Evolutionary conservation across 1,140 invertebrate species (phyloP).

Genomic region (Dufourea novaeangliae): DNA sequence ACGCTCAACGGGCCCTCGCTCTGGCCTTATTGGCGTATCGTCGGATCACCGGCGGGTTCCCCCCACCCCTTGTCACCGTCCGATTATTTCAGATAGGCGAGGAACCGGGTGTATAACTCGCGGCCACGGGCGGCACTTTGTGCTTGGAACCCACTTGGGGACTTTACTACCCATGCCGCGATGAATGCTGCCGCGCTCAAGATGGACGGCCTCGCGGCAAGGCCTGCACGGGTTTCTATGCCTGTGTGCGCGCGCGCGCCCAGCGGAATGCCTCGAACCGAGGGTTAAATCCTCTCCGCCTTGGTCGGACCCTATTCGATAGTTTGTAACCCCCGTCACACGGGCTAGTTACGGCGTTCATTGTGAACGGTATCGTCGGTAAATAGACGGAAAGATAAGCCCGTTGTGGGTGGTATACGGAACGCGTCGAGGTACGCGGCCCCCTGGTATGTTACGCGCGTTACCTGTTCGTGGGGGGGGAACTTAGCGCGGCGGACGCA

Average conservation of each 20-base stretch:
- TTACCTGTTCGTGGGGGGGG: too few relatives aligned
- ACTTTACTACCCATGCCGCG: conserved; percentile 31
- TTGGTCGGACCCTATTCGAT: neutral
- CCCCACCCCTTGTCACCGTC: conserved; percentile 51
- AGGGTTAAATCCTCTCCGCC: conserved; percentile 40
- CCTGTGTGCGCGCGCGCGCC: too few relatives aligned
- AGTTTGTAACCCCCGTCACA: conserved; percentile 27
- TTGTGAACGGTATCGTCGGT: conserved; percentile 42
- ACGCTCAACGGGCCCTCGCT: conserved; percentile 18
- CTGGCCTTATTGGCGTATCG: conserved; percentile 69
- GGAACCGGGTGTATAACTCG: conserved; percentile 49
- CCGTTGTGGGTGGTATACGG: conserved; percentile 35
- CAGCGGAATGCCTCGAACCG: conserved; percentile 39
- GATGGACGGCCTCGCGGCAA: conserved; percentile 23
- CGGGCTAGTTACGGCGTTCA: conserved; percentile 35
- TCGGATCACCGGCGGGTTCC: conserved; percentile 43
- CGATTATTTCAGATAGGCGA: conserved; percentile 63
- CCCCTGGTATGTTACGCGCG: neutral
- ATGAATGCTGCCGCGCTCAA: conserved; percentile 45
- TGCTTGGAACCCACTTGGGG: conserved; percentile 4
- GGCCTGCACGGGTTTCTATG: neutral
- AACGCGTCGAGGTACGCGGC: neutral
- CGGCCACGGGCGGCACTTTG: conserved; percentile 51
- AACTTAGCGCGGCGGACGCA: neutral
- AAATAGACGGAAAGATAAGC: conserved; percentile 44